These are phyloP conservation scores for Nibea coibor DNA, from an alignment of 2,113 vertebrate species.

Conservation along the genomic window DNA sequence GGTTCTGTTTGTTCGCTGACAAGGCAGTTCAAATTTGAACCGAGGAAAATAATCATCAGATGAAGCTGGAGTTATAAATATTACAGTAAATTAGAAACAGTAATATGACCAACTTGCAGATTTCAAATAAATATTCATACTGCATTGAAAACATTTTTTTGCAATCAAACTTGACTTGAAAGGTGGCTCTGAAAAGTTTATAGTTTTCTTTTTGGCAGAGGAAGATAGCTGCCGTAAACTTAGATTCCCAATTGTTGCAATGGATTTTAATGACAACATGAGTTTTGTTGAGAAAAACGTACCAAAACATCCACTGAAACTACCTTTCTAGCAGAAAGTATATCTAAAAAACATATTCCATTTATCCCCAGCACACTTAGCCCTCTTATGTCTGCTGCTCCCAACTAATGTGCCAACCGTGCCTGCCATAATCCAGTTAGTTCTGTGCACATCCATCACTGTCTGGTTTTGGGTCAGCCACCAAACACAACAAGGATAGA, in stretches of 20 bases:
- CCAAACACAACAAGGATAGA: too few species aligned
- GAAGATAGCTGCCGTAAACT: too few species aligned
- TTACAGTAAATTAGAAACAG: constrained; percentile 18
- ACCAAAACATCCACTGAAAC: not conserved
- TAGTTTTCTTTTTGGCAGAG: not conserved
- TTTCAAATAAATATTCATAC: not conserved
- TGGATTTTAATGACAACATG: not conserved
- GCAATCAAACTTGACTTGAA: not conserved
- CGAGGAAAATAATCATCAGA: constrained; percentile 41
- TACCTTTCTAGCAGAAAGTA: not conserved
- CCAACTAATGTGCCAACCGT: too few species aligned
- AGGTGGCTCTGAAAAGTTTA: not conserved
- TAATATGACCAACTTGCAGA: not conserved
- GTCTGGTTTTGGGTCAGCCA: too few species aligned
- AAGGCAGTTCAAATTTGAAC: constrained; percentile 55
- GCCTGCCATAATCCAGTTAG: too few species aligned
- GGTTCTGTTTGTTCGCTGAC: constrained; percentile 54
- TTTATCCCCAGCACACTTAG: not conserved
- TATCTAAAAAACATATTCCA: not conserved
- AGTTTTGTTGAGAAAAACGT: not conserved
- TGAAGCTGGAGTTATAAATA: constrained; percentile 39
- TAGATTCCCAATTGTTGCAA: not conserved
- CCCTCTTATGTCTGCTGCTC: too few species aligned
- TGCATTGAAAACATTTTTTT: not conserved
- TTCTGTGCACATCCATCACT: too few species aligned